Base-by-base conservation (phyloP, 2,888 invertebrate species). In the Drosophila quinaria region DNA sequence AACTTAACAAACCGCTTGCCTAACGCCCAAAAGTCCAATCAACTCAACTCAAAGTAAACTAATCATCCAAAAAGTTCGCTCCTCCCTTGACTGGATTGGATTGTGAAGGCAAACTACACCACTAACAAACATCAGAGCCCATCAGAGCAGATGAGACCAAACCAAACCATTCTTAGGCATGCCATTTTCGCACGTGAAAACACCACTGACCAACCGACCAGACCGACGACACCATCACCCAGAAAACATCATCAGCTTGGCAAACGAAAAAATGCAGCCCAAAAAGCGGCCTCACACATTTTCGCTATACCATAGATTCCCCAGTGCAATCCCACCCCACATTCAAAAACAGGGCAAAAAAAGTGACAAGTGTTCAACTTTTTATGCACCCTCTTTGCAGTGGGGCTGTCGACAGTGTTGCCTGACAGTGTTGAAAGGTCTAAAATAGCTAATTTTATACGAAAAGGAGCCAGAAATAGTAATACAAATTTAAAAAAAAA, bases 51-150 rank as follows among this genome's bases (percentile, higher is more conserved):
- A 70, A 70, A 71, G 64, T 65, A 78, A 80, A 69, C 81, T 87
- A 78, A 84, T 87, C 87, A 81, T 59, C 41, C 42, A 61, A 69
- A 78, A 61, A 50, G 49, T 59, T 69, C 44, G 42, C 31, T 22
- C 37, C n/a, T 37, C 29, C 49, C 55, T 50, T 51, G 49, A 39
- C 61, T 54, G 50, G 58, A 50, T 63, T 41, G 22, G 58, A 54
- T 63, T 41, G 22, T 44, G n/a, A 59, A 19, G 47, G 19, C 41
- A 58, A 50, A 50, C 56, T 25, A 50, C n/a, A 35, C 8, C 42
- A 44, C 33, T 33, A 55, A 44, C 22, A 11, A 56, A 56, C 56
- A 78, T 42, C 47, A 35, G 54, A 50, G 29, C 10, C 42, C 69
- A 74, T 56, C 51, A 47, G 51, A 66, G 42, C 52, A 66, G 51